Evolutionary conservation across 64 coral and sea anemone genomes (phyloP), one percentile per base, ranked within the genome.

Genomic region (Montipora efflorescens): DNA sequence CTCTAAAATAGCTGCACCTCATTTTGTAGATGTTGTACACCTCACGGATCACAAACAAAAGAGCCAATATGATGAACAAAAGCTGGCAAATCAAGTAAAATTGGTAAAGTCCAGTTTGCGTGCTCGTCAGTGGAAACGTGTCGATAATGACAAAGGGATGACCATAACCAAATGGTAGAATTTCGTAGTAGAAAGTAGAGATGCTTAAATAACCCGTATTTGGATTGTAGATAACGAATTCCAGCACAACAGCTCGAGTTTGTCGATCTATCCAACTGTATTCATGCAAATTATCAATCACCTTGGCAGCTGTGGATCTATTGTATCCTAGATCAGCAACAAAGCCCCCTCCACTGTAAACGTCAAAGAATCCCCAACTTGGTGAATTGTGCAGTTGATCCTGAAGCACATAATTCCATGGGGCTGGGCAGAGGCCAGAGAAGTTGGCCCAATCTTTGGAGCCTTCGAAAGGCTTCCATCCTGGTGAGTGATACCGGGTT

Each of bases 321-420:
- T 74, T 76, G 70, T 94, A 94, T 7, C 93, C 93, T 58, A 94
- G 70, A 74, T 94, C 77, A 48, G 93, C 87, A 11, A 90, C 58
- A 15, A 90, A 94, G 7, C 93, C 93, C 7, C 93, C 93, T n/a
- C 87, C 93, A 5, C 47, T 53, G 59, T 94, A 94, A 52, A 90
- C 47, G 8, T 87, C n/a, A 64, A 94, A 94, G 45, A 82, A 90
- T 10, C 93, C 93, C 87, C 87, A 94, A 43, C 67, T 19, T 80
- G 84, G 92, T 6, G 55, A 2, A 2, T 67, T n/a, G 4, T 69
- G 20, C 2, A 57, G 53, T 11, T 57, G 5, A 8, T 57, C 10
- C 53, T 57, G 53, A 57, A 11, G 53, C 53, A 57, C 53, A 11
- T 57, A 57, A 57, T 57, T 57, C 53, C 53, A 57, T 57, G 53